Conservation (phyloP, 2,113 vertebrate species). For the Xyliphius kryptos region DNA sequence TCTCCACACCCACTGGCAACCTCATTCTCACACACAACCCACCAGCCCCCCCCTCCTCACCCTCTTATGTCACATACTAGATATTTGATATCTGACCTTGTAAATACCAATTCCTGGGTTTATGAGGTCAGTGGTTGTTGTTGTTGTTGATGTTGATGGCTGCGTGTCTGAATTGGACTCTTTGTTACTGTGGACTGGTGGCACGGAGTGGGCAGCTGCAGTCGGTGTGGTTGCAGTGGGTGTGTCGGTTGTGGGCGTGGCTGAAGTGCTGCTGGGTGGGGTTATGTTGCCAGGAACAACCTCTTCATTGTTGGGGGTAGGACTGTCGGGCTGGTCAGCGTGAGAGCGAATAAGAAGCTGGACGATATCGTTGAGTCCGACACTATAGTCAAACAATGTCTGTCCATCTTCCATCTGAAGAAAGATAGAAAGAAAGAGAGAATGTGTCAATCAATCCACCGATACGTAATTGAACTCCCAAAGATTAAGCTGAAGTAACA, state of each 20-base stretch:
- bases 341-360: slow-evolving; percentile 92
- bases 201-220: neutral
- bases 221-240: slow-evolving; percentile 8
- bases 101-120: neutral
- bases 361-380: slow-evolving; percentile 96
- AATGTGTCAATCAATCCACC: neutral
- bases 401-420: slow-evolving; percentile 93
- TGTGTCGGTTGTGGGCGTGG: slow-evolving; percentile 37
- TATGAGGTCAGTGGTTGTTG: neutral
- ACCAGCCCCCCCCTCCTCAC: neutral
- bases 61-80: too few species aligned
- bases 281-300: slow-evolving; percentile 43
- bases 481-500: too few species aligned
- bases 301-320: slow-evolving; percentile 68
- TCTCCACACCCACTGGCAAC: too few species aligned
- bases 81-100: neutral
- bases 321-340: slow-evolving; percentile 72
- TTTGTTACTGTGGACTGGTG: neutral
- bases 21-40: neutral
- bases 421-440: slow-evolving; percentile 1
- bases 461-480: too few species aligned
- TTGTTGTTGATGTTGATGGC: neutral
- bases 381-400: slow-evolving; percentile 95
- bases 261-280: slow-evolving; percentile 42
- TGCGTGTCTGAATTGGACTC: neutral